Evolutionary conservation across 2,113 vertebrate genomes (phyloP), one percentile per base, ranked within the genome.

Genomic region (Zosterops lateralis): DNA sequence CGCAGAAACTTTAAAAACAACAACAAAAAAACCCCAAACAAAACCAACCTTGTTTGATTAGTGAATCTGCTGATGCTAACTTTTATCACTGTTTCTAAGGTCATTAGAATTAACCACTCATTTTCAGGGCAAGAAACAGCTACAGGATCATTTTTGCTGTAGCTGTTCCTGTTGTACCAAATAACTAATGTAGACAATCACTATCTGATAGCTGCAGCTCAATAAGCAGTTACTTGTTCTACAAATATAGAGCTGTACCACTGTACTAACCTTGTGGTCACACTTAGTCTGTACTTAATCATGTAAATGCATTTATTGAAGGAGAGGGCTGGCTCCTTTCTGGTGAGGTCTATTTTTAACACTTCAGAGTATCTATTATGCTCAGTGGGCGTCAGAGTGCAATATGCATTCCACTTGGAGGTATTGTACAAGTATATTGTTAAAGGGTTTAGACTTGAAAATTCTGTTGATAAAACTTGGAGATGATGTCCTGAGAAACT

Each of bases 161-260:
- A 73, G 71, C 70, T 86, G 83, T 93, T 61, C 68, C 80, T 79
- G 72, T 85, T 78, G 68, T 77, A 96, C 96, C 96, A 97, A 97
- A 95, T 95, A 91, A 86, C 40, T 34, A 68, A 83, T 32, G 66
- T 40, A 90, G 97, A 97, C 96, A 97, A 97, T 95, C 94, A 78
- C 57, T 42, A 67, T 24, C 58, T 51, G 47, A 71, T 9, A 80
- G 74, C 78, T 94, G 74, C 80, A 17, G 3, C 83, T 94, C 38
- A 42, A 29, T 36, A 70, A 51, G 92, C 78, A 90, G 91, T 58
- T 66, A 60, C 50, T 87, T 70, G 44, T 62, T 81, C 47, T 89
- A 93, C 60, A n/a, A 53, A 42, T 83, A 89, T 72, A 32, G 25
- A 47, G 26, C 48, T 81, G 58, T 90, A 65, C 84, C 72, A 87